Evolutionary conservation across 2,113 vertebrate species (phyloP).

Genomic region (Pelecanus crispus): DNA sequence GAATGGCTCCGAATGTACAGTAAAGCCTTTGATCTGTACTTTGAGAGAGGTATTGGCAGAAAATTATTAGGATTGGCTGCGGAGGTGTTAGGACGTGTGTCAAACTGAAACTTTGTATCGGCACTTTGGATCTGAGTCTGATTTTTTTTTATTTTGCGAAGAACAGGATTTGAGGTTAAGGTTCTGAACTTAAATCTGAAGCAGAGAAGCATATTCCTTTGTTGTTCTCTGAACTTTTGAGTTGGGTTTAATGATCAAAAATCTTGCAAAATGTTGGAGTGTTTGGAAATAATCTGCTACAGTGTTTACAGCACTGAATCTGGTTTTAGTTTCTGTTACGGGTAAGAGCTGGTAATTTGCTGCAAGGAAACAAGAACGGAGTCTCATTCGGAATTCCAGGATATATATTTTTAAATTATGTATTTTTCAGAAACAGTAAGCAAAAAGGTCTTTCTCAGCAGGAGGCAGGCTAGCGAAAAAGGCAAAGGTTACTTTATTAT

Average conservation of each 20-base stretch:
- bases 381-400: background rate
- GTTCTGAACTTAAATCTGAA: background rate
- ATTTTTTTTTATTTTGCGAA: background rate
- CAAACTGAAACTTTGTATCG: background rate
- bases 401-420: background rate
- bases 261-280: background rate
- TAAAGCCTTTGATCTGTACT: slow-evolving; percentile 14
- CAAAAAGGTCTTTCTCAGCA: background rate
- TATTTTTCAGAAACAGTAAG: background rate
- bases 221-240: background rate
- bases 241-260: background rate
- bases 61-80: background rate
- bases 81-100: background rate
- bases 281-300: background rate
- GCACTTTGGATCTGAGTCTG: background rate
- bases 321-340: slow-evolving; percentile 9
- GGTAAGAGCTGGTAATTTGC: background rate
- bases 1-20: background rate
- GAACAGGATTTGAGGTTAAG: background rate
- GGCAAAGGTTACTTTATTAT: background rate
- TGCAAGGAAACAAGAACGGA: background rate
- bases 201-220: background rate
- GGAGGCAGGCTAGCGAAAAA: background rate
- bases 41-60: background rate
- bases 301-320: background rate